Evolutionary conservation across 2,113 vertebrate species (phyloP), one percentile per base, ranked within the genome.

Genomic region (Brachyistius frenatus): DNA sequence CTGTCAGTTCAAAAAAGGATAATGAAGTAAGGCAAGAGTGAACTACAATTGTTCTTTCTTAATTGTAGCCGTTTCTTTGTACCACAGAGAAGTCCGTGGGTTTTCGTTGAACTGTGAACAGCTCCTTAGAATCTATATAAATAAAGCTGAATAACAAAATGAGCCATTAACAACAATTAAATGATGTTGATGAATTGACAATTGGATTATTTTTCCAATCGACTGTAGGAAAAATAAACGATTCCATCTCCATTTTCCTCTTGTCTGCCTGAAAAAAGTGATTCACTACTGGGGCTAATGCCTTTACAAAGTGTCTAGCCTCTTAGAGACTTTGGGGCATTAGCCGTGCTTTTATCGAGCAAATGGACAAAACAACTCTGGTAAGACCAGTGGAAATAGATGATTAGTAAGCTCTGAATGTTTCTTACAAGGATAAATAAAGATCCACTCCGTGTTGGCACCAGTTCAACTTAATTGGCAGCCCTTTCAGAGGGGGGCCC

Each of bases 371-470:
- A 88, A 87, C 67, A 86, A 81, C 69, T 78, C 44, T 14, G 68
- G 49, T 68, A 78, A 55, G 80, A 66, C 86, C 83, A 80, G 76
- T 52, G 71, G 70, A 93, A 81, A 83, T 65, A 37, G 74, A 84
- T 76, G 87, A 92, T 88, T 87, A 92, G 87, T 86, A 68, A 80
- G 76, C 85, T 86, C 78, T n/a, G 68, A 90, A 89, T 83, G 84
- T 90, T 92, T 92, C 90, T 91, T 88, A 92, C 64, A 71, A 68
- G 83, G 90, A 91, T 82, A 92, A 93, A 92, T 90, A 94, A 91
- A 92, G 88, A 92, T 84, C 84, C 55, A 61, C 77, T 90, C 88
- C 86, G 86, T 49, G 73, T 66, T 94, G 92, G 92, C 91, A 83
- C 55, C 55, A 9, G 78, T 75, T 89, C 92, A 86, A 81, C 87